A percentile compares a stretch with the other conserved stretches of the same genome.
These are phyloP conservation scores for Danio aesculapii DNA, from an alignment of 2,797 vertebrate genomes.

Conservation along the genomic window DNA sequence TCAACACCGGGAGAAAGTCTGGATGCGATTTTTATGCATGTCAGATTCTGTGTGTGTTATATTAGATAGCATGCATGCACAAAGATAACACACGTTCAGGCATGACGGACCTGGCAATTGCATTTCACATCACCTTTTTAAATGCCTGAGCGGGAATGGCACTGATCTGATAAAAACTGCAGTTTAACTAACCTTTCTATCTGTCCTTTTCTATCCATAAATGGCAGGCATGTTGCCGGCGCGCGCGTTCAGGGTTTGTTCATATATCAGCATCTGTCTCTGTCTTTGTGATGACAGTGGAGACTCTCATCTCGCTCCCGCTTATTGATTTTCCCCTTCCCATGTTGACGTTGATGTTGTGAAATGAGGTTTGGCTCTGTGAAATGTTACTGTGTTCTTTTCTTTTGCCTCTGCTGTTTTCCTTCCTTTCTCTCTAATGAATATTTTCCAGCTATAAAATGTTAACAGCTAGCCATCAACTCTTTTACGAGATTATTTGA, in stretches of 20 bases:
- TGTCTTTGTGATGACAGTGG: constrained; percentile 67
- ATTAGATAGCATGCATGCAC: background rate
- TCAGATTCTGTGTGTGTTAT: constrained; percentile 16
- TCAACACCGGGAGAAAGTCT: background rate
- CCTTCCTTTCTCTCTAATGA: constrained; percentile 34
- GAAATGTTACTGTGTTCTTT: constrained; percentile 58
- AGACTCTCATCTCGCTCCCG: constrained; percentile 44
- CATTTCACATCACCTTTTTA: constrained; percentile 34
- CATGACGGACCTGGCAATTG: constrained; percentile 2
- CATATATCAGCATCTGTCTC: constrained; percentile 64
- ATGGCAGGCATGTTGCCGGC: constrained; percentile 66
- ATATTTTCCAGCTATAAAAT: constrained; percentile 44
- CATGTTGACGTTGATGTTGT: constrained; percentile 44
- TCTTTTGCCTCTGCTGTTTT: constrained; percentile 44
- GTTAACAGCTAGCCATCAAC: constrained; percentile 17
- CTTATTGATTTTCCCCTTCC: constrained; percentile 47
- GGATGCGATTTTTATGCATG: constrained; percentile 29
- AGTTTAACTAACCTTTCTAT: constrained; percentile 54
- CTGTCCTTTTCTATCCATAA: constrained; percentile 67
- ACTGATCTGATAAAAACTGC: constrained; percentile 42
- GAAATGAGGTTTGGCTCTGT: constrained; percentile 49
- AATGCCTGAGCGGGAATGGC: constrained; percentile 23
- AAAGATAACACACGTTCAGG: constrained; percentile 17
- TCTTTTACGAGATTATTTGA: constrained; percentile 51
- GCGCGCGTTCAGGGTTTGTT: constrained; percentile 66